phyloP scores from a whole-genome alignment of 2,113 vertebrate genomes.

The Marmota flaviventris region DNA sequence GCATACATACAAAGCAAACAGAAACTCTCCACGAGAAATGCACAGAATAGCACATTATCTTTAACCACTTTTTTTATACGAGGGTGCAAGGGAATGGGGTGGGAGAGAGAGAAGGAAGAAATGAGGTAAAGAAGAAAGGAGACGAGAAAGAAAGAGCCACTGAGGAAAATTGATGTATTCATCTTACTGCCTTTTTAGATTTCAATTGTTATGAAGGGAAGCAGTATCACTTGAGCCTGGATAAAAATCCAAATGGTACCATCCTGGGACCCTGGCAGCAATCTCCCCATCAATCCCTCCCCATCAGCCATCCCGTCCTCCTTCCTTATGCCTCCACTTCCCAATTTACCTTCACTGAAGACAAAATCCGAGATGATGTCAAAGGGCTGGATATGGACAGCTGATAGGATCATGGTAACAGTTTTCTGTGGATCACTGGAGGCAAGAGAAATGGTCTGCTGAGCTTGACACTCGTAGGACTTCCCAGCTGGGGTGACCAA shows the following conservation, averaged over 20 bases:
- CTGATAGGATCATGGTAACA: slow-evolving; percentile 93
- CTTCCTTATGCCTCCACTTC: rapidly evolving
- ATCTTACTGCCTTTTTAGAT: neutral
- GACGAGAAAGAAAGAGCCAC: neutral
- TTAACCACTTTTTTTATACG: neutral
- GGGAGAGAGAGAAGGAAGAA: neutral
- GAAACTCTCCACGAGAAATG: neutral
- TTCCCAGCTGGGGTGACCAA: slow-evolving; percentile 95
- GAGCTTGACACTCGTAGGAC: slow-evolving; percentile 94
- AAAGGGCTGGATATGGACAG: slow-evolving; percentile 97
- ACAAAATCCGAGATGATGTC: slow-evolving; percentile 96
- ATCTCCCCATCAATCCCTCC: neutral
- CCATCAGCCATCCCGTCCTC: neutral
- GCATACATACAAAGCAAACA: neutral
- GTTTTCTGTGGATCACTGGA: slow-evolving; percentile 97
- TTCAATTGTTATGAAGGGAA: neutral
- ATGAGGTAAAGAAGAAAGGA: neutral
- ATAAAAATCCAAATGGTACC: neutral
- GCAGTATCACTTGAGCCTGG: neutral
- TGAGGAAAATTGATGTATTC: neutral
- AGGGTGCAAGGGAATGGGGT: neutral
- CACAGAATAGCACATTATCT: neutral
- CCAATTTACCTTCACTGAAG: slow-evolving; percentile 95
- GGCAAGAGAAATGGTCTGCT: slow-evolving; percentile 95
- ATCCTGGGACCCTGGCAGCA: neutral